phyloP scores from a whole-genome alignment of 2,888 invertebrate species.

The Megaustenia siamemsis region DNA sequence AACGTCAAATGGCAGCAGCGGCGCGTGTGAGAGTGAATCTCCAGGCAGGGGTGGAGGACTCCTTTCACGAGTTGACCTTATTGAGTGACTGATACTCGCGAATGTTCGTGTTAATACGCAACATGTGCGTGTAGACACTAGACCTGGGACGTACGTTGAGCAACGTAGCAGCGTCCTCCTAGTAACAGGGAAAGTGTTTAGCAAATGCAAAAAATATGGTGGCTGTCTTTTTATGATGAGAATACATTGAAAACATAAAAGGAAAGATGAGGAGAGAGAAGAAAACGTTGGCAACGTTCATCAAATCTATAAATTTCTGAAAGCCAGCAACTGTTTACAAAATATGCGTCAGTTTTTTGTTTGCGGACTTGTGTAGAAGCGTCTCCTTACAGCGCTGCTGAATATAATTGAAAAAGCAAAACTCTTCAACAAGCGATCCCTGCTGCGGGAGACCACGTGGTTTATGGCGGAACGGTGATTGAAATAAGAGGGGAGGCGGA shows the following conservation, averaged over 20 bases:
- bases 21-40: not conserved
- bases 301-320: constrained; percentile 30
- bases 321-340: constrained; percentile 29
- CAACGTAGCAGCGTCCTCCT: not conserved
- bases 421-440: constrained; percentile 18
- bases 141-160: no score
- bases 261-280: not conserved
- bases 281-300: constrained; percentile 10
- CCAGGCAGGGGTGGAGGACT: not conserved
- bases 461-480: not conserved
- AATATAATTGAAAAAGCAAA: constrained; percentile 40
- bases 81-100: no score
- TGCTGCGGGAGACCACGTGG: constrained; percentile 31
- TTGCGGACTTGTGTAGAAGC: constrained; percentile 19
- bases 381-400: not conserved
- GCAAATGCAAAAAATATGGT: not conserved
- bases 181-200: not conserved
- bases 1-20: not conserved
- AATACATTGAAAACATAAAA: not conserved
- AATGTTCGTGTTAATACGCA: constrained; percentile 9
- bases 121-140: not conserved
- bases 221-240: not conserved
- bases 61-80: not conserved
- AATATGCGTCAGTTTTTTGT: constrained; percentile 4
- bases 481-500: not conserved